Conservation (phyloP, 2,797 vertebrate genomes). For the Fistularia commersonii region DNA sequence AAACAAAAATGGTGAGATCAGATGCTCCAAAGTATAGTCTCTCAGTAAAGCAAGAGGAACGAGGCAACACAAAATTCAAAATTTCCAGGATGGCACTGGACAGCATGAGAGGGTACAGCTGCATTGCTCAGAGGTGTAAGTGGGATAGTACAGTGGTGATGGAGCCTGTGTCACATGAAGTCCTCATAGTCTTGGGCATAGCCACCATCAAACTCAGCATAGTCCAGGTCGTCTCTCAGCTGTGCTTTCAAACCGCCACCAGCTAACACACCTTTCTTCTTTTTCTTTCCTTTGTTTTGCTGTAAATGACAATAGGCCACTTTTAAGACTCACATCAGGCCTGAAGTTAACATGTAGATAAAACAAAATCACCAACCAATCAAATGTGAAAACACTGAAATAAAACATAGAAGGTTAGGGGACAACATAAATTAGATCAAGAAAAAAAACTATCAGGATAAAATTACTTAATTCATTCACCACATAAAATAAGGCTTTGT, state of each 20-base stretch:
- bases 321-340: too few species aligned
- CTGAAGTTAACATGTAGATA: too few species aligned
- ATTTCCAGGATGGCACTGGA: constrained; percentile 91
- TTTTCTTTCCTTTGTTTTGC: constrained; percentile 98
- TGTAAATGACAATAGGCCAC: constrained; percentile 38
- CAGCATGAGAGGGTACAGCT: constrained; percentile 89
- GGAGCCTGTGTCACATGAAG: constrained; percentile 93
- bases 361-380: too few species aligned
- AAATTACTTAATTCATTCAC: too few species aligned
- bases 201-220: constrained; percentile 85
- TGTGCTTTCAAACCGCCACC: constrained; percentile 94
- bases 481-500: too few species aligned
- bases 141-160: constrained; percentile 66
- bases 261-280: constrained; percentile 91
- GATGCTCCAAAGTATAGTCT: constrained; percentile 71
- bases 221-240: constrained; percentile 92
- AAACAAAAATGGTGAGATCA: constrained; percentile 54
- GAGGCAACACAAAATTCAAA: constrained; percentile 84
- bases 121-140: constrained; percentile 79
- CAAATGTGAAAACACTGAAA: too few species aligned
- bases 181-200: constrained; percentile 96
- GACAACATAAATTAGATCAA: too few species aligned
- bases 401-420: too few species aligned
- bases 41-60: constrained; percentile 76
- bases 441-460: too few species aligned